Base-by-base conservation (phyloP, 2,113 vertebrate genomes). In the Lagopus leucura region DNA sequence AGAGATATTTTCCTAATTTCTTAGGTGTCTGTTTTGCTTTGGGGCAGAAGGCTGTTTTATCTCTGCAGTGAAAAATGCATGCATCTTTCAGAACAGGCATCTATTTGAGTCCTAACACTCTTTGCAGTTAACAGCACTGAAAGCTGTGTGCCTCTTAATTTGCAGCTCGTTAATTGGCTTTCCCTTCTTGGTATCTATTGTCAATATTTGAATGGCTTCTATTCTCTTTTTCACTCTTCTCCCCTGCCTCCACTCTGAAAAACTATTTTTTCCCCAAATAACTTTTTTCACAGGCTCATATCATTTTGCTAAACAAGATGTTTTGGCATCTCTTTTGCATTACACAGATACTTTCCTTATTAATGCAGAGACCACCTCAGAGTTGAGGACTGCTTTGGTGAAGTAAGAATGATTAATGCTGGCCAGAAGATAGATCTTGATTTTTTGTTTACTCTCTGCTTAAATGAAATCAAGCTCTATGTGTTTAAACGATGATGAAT, bases 51-150 rank as follows among this genome's bases (percentile, higher is more conserved):
- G 15, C 11, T 74, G 66, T 73, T 96, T 93, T 63, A 83, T 77
- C 70, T 71, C 71, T 57, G 50, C 67, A 89, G 30, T 79, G 69
- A 55, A 82, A 92, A 95, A 94, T 55, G 10, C 15, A 69, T 87
- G 82, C 27, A 40, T 8, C 61, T 84, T 96, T 63, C 28, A 71
- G 60, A 86, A 60, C 27, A 91, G 48, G 42, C 12, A 67, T 54
- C 17, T 36, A 61, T 28, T 77, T 88, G n/a, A 90, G 21, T 14
- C n/a, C 27, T 88, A 71, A 24, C 7, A 14, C 38, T 86, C 40
- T 83, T 70, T 67, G 66, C 67, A 69, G 8, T 57, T 71, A 66
- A 78, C 21, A 75, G 66, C 30, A 72, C 34, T 72, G 40, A 88
- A 66, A 76, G 47, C 19, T 83, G 16, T 18, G 21, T 38, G 14